Conservation (phyloP, 35 echinoderm and acorn worm genomes). For the Diadema setosum region DNA sequence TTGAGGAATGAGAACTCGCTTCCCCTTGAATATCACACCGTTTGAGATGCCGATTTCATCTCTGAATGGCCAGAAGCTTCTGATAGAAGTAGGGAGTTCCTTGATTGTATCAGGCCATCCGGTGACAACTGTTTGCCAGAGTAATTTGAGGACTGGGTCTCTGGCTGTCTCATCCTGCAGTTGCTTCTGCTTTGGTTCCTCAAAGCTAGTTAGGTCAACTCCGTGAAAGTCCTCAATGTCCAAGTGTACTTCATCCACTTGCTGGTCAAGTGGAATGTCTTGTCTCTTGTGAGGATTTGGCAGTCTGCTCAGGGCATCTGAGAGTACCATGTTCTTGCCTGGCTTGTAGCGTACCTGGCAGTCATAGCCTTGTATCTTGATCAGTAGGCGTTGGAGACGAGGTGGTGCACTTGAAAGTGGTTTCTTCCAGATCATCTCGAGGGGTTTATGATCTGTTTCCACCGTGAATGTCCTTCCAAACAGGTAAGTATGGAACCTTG, state of each 20-base stretch:
- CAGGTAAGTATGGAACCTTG: conserved; percentile 41
- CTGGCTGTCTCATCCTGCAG: conserved; percentile 15
- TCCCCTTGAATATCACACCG: too few species aligned
- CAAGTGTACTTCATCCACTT: background rate
- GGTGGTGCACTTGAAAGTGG: too few species aligned
- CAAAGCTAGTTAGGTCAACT: background rate
- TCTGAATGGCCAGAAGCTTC: too few species aligned
- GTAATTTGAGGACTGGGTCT: conserved; percentile 13
- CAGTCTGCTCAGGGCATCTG: conserved; percentile 13
- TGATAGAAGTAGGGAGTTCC: too few species aligned
- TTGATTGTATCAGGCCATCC: too few species aligned
- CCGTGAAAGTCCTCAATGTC: background rate
- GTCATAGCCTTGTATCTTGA: conserved; percentile 36
- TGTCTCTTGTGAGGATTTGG: background rate
- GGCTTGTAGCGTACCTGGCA: conserved; percentile 23
- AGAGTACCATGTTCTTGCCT: conserved; percentile 7
- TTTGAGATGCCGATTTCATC: too few species aligned
- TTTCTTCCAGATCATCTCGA: conserved; percentile 45
- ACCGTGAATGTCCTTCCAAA: conserved; percentile 24
- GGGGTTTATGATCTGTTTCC: conserved; percentile 36
- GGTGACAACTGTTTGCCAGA: background rate
- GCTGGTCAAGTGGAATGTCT: conserved; percentile 22
- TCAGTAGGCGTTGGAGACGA: too few species aligned
- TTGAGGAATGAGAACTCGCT: too few species aligned
- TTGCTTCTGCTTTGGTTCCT: too few species aligned